Base-by-base conservation (phyloP, 2,888 invertebrate species). In the Anthoptus insignis region DNA sequence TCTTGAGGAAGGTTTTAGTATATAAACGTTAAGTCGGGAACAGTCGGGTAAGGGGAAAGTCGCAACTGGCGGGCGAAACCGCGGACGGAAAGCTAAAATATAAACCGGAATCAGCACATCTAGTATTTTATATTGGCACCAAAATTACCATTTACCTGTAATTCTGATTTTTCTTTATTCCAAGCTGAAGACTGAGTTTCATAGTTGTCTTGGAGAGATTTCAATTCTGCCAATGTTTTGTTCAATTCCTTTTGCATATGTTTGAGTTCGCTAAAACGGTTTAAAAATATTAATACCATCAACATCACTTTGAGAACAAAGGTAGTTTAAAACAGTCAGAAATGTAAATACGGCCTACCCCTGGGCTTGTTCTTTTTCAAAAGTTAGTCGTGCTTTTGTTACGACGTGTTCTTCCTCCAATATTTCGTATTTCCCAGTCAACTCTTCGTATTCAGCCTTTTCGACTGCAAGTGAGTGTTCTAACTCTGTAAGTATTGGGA, bases 401-500 rank as follows among this genome's bases (percentile, higher is more conserved):
- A 97, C 95, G 0, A 97, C 97, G 73, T 97, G 97, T 78, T 98
- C 97, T 82, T 98, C 97, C 81, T 97, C 97, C 37, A 98, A 86
- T 67, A 96, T 94, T 83, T 97, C 98, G 86, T 97, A 97, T 84
- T 97, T 97, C 16, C 95, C 94, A 29, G 97, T 97, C 59, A 98
- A 89, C 75, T 97, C 97, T 53, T 97, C 96, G 80, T 96, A 97
- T 72, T 97, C 96, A 70, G 96, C 95, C 70, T 95, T 95, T 80
- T 96, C 96, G 54, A 93, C 94, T 19, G 94, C 93, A 39, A 97
- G 80, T 29, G 96, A 94, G 74, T 94, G 93, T 81, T 97, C 96
- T 64, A 97, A 82, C 75, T 95, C 97, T 95, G 89, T 78, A 85
- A 94, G 64, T 29, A 42, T 59, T 49, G 16, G 16, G 27, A 60